These are phyloP conservation scores for Struthio camelus DNA, from an alignment of 2,113 vertebrate species.

Conservation along the genomic window DNA sequence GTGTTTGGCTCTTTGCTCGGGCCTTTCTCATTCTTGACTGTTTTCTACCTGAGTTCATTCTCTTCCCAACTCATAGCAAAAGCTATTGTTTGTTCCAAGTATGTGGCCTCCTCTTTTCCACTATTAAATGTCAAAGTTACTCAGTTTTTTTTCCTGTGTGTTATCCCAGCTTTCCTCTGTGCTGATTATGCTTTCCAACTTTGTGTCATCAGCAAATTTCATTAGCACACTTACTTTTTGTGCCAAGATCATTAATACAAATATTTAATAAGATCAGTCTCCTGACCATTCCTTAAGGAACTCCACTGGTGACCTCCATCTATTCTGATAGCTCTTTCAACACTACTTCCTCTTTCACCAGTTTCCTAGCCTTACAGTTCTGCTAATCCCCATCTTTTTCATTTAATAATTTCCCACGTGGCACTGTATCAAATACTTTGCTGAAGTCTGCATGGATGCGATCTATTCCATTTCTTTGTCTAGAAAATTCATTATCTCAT, in stretches of 20 bases:
- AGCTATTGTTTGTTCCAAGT: not conserved
- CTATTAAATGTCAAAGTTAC: not conserved
- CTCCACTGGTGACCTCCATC: slow-evolving; percentile 13
- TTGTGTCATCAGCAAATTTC: slow-evolving; percentile 50
- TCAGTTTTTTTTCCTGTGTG: not conserved
- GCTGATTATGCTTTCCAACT: not conserved
- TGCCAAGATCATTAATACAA: slow-evolving; percentile 57
- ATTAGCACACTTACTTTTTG: slow-evolving; percentile 5
- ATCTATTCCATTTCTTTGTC: not conserved
- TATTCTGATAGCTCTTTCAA: slow-evolving; percentile 20
- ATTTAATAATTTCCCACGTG: not conserved
- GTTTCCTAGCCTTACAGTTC: not conserved
- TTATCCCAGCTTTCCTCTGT: slow-evolving; percentile 21
- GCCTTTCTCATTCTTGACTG: not conserved
- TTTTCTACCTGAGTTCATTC: not conserved
- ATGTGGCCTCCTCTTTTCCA: not conserved
- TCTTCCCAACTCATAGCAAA: not conserved
- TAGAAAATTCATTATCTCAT: not conserved
- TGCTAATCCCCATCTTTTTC: slow-evolving; percentile 16
- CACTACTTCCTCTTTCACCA: not conserved
- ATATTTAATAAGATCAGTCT: slow-evolving; percentile 30
- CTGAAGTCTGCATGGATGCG: not conserved
- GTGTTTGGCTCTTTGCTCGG: not conserved
- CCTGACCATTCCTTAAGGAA: slow-evolving; percentile 15
- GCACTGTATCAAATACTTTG: not conserved